Evolutionary conservation across 2,888 invertebrate species (phyloP), one percentile per base, ranked within the genome.

Genomic region (Eupithecia centaureata): DNA sequence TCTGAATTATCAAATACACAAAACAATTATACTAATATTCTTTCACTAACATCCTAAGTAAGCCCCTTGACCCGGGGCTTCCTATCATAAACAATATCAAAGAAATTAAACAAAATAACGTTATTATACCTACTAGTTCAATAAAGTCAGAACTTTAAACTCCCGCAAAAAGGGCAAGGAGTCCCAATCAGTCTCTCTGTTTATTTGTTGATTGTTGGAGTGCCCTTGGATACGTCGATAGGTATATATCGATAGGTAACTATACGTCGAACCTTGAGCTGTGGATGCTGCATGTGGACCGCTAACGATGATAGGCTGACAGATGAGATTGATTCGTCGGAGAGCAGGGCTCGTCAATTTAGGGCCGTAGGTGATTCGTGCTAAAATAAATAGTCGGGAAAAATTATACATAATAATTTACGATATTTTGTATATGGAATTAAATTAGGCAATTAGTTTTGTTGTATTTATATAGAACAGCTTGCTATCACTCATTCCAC

Each of bases 281-380:
- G 47, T 47, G 22, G 28, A 56, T 7, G 54, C 54, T 18, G 54
- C 54, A 28, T 10, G 27, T n/a, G n/a, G 68, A 58, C 65, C 70
- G 65, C 67, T 72, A 73, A 71, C 73, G 75, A 73, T 71, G 73
- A 70, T 63, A 54, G 69, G 80, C 78, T 73, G 82, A 82, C 80
- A 79, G 70, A 71, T 47, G 68, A 83, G 85, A 86, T 85, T 85
- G 85, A 86, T 85, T 82, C 77, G 76, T 47, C 65, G 65, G 61
- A 33, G 22, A 33, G 56, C 61, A 61, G 61, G 47, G 65, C 13
- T 33, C 8, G 4, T 3, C 2, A 52, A 18, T 47, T 47, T 47
- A 12, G 47, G 47, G 22, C 12, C 47, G 8, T 10, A 42, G 18
- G 10, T 10, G n/a, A n/a, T 42, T 38, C 38, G 5, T 35, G 38